phyloP scores from a whole-genome alignment of 2,113 vertebrate species.

The Nerophis ophidion region DNA sequence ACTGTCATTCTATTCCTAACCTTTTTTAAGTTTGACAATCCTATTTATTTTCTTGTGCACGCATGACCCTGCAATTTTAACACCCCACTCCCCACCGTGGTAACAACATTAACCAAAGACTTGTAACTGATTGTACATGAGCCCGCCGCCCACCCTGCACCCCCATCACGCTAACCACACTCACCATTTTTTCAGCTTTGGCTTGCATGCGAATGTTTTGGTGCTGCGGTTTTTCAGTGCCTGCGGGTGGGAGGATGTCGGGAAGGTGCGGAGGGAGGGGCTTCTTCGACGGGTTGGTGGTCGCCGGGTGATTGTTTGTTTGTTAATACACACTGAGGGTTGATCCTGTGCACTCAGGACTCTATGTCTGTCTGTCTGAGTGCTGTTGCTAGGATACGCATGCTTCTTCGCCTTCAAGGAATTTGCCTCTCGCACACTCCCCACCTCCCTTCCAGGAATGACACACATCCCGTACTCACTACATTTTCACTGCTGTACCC shows the following conservation, averaged over 20 bases:
- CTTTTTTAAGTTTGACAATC: slow-evolving; percentile 71
- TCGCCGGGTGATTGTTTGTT: slow-evolving; percentile 77
- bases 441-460: slow-evolving; percentile 46
- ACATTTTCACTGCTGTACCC: slow-evolving; percentile 36
- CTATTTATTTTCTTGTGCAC: slow-evolving; percentile 9
- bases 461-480: slow-evolving; percentile 25
- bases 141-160: slow-evolving; percentile 17
- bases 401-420: slow-evolving; percentile 20
- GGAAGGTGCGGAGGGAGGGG: slow-evolving; percentile 56
- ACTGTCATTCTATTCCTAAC: background rate
- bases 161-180: background rate
- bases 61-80: background rate
- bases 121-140: slow-evolving; percentile 76
- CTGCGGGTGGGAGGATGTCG: slow-evolving; percentile 67
- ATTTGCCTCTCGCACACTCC: slow-evolving; percentile 33
- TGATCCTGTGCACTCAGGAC: slow-evolving; percentile 83
- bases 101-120: slow-evolving; percentile 78
- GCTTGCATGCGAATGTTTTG: slow-evolving; percentile 43
- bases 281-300: slow-evolving; percentile 78
- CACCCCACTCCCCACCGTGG: slow-evolving; percentile 45
- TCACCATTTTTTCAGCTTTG: background rate
- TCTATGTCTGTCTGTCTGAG: slow-evolving; percentile 44
- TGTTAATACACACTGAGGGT: slow-evolving; percentile 82
- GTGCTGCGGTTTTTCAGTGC: slow-evolving; percentile 52
- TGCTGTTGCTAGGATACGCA: slow-evolving; percentile 50